Conservation (phyloP, 1,140 invertebrate species). For the Brachionus angularis region DNA sequence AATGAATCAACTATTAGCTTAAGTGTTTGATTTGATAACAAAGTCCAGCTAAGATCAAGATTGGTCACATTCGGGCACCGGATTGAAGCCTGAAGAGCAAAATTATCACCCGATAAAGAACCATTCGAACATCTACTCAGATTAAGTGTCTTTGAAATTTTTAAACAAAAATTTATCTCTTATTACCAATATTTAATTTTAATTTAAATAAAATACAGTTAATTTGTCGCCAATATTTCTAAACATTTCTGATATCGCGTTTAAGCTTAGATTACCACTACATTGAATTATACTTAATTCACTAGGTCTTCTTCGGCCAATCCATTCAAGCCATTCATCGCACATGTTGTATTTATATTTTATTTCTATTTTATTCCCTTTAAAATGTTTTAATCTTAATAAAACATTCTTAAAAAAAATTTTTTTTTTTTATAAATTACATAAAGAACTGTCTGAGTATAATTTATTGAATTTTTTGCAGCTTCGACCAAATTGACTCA, state of each 20-base stretch:
- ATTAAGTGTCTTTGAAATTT: constrained; percentile 41
- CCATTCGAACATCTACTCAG: constrained; percentile 41
- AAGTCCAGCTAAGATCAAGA: constrained; percentile 41
- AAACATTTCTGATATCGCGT: constrained; percentile 28
- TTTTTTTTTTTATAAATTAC: constrained; percentile 11
- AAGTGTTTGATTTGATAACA: constrained; percentile 33
- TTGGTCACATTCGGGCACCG: constrained; percentile 35
- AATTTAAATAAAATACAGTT: background rate
- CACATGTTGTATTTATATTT: constrained; percentile 16
- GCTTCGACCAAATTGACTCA: constrained; percentile 1
- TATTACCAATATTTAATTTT: background rate
- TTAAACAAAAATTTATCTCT: no score
- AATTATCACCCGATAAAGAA: constrained; percentile 39
- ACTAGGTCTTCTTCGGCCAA: constrained; percentile 14
- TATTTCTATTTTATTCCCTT: constrained; percentile 26
- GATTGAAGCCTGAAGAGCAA: constrained; percentile 38
- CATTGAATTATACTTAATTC: constrained; percentile 25
- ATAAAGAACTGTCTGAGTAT: constrained; percentile 30
- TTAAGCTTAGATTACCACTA: background rate
- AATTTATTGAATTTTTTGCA: constrained; percentile 10
- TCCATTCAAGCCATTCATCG: constrained; percentile 41
- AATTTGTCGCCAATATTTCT: constrained; percentile 35
- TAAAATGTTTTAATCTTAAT: no score
- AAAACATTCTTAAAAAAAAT: no score
- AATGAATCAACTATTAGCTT: constrained; percentile 40